These are phyloP conservation scores for Penaeus japonicus DNA, from an alignment of 1,140 invertebrate species.

Conservation along the genomic window DNA sequence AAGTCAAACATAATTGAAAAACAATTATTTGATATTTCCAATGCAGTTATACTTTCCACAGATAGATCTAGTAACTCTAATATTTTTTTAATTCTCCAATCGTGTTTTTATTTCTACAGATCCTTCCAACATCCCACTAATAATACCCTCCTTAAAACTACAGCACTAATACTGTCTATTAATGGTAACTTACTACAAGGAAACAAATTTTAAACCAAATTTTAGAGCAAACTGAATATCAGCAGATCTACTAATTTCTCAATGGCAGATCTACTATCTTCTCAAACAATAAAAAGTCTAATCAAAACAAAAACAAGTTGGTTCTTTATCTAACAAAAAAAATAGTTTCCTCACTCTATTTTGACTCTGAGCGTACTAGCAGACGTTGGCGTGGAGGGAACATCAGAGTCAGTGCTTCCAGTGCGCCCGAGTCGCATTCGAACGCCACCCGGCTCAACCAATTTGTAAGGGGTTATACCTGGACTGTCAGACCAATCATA, in stretches of 20 bases:
- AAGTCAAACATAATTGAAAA: too few relatives aligned
- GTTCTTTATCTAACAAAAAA: not conserved
- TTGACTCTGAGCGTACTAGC: constrained; percentile 40
- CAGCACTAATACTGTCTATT: too few relatives aligned
- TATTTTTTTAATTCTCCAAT: too few relatives aligned
- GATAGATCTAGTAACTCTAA: too few relatives aligned
- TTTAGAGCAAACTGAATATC: not conserved
- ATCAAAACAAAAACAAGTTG: not conserved
- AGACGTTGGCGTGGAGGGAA: constrained; percentile 31
- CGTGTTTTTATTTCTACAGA: too few relatives aligned
- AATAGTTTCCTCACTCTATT: not conserved
- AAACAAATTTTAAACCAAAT: not conserved
- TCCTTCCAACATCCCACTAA: too few relatives aligned
- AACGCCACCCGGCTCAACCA: constrained; percentile 22
- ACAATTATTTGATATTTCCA: too few relatives aligned
- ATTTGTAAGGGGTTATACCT: constrained; percentile 43
- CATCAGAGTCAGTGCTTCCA: constrained; percentile 37
- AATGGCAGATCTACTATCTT: too few relatives aligned
- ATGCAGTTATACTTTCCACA: too few relatives aligned
- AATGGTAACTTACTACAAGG: too few relatives aligned
- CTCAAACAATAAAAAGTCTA: not conserved
- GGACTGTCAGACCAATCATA: constrained; percentile 54
- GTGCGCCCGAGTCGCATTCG: constrained; percentile 40
- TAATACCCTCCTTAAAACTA: too few relatives aligned
- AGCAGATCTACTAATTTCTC: not conserved